A percentile compares a stretch with the other conserved stretches of the same genome.
Conservation (phyloP, 2,113 vertebrate species). For the Antechinus stuartii region DNA sequence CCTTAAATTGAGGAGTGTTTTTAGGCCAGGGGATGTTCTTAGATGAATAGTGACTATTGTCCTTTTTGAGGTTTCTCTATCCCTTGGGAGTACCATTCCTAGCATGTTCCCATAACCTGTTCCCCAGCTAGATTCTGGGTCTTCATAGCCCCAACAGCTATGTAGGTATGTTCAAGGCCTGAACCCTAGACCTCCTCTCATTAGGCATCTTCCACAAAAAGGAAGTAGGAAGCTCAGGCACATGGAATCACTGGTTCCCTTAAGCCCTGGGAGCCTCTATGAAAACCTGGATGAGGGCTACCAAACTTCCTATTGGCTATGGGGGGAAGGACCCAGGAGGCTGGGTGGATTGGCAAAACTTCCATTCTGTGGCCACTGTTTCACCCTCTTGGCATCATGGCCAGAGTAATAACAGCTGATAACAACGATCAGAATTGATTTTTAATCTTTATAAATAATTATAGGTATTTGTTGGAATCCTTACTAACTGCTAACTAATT, state of each 20-base stretch:
- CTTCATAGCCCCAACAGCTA: slow-evolving; percentile 72
- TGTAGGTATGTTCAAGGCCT: slow-evolving; percentile 70
- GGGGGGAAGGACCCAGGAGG: slow-evolving; percentile 74
- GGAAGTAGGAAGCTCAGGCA: slow-evolving; percentile 77
- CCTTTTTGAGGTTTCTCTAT: slow-evolving; percentile 71
- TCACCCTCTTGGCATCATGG: slow-evolving; percentile 75
- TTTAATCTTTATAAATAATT: not conserved
- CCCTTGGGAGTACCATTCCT: slow-evolving; percentile 72
- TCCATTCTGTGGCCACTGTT: slow-evolving; percentile 56
- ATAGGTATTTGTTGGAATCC: too few species aligned
- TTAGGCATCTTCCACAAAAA: slow-evolving; percentile 67
- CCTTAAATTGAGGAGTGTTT: slow-evolving; percentile 62
- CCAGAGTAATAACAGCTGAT: slow-evolving; percentile 59
- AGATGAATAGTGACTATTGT: slow-evolving; percentile 55
- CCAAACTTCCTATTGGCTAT: slow-evolving; percentile 78
- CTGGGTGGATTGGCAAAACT: slow-evolving; percentile 72
- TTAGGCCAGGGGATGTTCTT: slow-evolving; percentile 68
- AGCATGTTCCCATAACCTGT: slow-evolving; percentile 64
- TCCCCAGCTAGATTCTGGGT: slow-evolving; percentile 68
- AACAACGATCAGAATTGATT: not conserved
- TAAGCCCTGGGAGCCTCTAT: slow-evolving; percentile 72
- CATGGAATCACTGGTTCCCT: slow-evolving; percentile 71
- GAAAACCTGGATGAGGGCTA: slow-evolving; percentile 70
- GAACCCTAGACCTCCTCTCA: slow-evolving; percentile 60
- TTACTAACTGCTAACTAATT: too few species aligned